These are phyloP conservation scores for Gari tellinella DNA, from an alignment of 2,888 invertebrate species.

Conservation along the genomic window DNA sequence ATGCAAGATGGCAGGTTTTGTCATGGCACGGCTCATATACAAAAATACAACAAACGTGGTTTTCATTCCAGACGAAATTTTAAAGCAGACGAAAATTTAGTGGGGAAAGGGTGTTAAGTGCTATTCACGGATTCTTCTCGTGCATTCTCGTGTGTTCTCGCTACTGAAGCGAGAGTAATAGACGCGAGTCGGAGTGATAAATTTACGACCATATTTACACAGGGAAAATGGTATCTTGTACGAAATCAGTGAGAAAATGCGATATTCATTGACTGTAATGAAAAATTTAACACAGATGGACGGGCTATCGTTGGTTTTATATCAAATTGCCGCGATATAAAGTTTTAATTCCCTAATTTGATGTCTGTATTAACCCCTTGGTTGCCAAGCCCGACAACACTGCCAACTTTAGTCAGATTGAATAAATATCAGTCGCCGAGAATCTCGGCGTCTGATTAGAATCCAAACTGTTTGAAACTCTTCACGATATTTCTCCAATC, in stretches of 20 bases:
- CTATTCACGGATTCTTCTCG: conserved; percentile 1
- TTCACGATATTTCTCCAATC: no score
- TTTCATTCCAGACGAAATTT: no score
- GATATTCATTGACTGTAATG: conserved; percentile 7
- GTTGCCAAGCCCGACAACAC: no score
- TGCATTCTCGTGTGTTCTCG: neutral
- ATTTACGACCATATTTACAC: neutral
- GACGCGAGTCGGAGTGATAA: neutral
- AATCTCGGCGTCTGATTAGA: no score
- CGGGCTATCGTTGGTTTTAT: conserved; percentile 2
- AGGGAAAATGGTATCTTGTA: neutral
- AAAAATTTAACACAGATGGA: conserved; percentile 9
- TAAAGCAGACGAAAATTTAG: no score
- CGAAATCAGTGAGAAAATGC: neutral
- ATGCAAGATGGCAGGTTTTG: no score
- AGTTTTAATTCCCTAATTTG: neutral
- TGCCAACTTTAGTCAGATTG: no score
- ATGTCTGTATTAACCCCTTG: conserved; percentile 9
- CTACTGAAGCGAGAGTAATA: conserved; percentile 2
- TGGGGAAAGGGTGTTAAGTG: neutral
- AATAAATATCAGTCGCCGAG: no score
- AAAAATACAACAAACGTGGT: no score
- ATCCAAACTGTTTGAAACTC: no score
- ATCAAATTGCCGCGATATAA: neutral
- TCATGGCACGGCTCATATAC: no score